Evolutionary conservation across 2,113 vertebrate species (phyloP).

Genomic region (Pollimyrus isidori): DNA sequence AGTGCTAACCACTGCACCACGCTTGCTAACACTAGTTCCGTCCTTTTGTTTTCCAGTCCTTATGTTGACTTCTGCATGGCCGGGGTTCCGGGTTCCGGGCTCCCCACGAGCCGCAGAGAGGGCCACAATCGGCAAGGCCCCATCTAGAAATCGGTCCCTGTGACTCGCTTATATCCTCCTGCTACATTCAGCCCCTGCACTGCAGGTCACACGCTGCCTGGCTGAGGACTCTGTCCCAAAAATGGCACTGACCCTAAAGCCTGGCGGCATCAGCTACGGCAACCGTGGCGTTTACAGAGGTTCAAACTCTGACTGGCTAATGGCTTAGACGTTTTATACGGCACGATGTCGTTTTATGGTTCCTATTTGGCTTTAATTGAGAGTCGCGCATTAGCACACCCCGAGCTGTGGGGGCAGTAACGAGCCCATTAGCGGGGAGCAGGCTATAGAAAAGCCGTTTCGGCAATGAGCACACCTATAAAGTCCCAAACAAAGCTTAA

Average conservation of each 20-base stretch:
- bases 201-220: not conserved
- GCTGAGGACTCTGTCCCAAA: not conserved
- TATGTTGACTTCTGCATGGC: not conserved
- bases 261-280: not conserved
- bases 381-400: not conserved
- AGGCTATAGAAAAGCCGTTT: slow-evolving; percentile 31
- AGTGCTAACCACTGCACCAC: no score
- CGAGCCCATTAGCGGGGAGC: slow-evolving; percentile 30
- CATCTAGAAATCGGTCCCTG: not conserved
- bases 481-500: slow-evolving; percentile 27
- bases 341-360: not conserved
- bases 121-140: not conserved
- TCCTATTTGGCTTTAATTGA: slow-evolving; percentile 22
- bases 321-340: not conserved
- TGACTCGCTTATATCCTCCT: not conserved
- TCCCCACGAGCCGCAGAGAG: not conserved
- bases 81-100: not conserved
- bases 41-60: not conserved
- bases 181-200: not conserved
- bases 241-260: not conserved
- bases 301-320: not conserved
- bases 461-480: slow-evolving; percentile 22
- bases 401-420: slow-evolving; percentile 16
- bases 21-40: not conserved
- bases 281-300: not conserved